Base-by-base conservation (phyloP, 2,888 invertebrate genomes). In the Syrista parreyssii region DNA sequence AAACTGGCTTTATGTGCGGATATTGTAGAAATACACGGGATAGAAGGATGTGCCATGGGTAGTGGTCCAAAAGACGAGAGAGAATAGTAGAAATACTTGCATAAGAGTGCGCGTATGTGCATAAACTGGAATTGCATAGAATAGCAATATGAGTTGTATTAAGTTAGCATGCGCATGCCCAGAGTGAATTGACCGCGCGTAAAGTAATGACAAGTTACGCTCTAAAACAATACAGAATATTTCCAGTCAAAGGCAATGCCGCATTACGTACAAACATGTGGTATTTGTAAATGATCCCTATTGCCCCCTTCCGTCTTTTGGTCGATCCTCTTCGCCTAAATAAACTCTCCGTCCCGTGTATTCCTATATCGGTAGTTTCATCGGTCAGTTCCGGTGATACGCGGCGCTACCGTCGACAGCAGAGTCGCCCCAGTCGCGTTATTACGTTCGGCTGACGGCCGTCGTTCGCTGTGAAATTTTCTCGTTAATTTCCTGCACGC, bases 401-500 rank as follows among this genome's bases (percentile, higher is more conserved):
- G 73, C 55, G 79, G 78, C 81, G 80, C 78, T 79, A 78, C 79
- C 30, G 40, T 68, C 68, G 68, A 68, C 72, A 71, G 72, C 12
- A 73, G 81, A 76, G 78, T 68, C 84, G 87, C 84, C 81, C 68
- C 83, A 86, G 85, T 87, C 87, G 85, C 82, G 82, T 82, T 85
- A 86, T 85, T 85, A 84, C 80, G 82, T 82, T 84, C 84, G 84
- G 85, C 82, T 82, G 85, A 84, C 79, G 82, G 83, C 82, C 79
- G 81, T 84, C 82, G 78, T 80, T 75, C 77, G 78, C 79, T 83
- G 79, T 74, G 76, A 82, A 77, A 80, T 69, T 81, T 81, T 79
- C 75, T 55, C 76, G 68, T 76, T 76, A 75, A 76, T 78, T 84
- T 78, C 75, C 75, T 69, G 71, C 68, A 72, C 35, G 31, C 40